Conservation (phyloP, 2,888 invertebrate species). For the Gisinianus flammeolus region DNA sequence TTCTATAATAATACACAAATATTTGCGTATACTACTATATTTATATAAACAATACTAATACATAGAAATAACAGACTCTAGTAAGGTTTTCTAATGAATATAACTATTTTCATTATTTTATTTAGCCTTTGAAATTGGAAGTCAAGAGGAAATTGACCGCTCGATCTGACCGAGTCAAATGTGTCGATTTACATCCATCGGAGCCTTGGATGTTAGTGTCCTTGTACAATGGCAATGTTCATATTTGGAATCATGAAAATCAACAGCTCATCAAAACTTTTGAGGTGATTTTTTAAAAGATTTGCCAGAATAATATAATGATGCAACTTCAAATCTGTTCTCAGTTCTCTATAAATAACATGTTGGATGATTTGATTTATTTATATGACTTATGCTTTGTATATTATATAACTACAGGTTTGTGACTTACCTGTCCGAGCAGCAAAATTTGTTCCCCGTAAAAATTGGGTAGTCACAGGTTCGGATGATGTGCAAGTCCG, state of each 20-base stretch:
- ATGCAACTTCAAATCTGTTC: too few species aligned
- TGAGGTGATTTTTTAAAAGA: conserved; percentile 69
- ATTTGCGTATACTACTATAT: background rate
- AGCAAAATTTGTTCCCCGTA: conserved; percentile 93
- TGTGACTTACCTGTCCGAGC: conserved; percentile 96
- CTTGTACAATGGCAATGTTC: conserved; percentile 97
- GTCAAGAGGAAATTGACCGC: conserved; percentile 98
- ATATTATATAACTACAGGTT: conserved; percentile 65
- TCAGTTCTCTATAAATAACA: too few species aligned
- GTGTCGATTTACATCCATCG: conserved; percentile 94
- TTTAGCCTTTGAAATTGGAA: conserved; percentile 91
- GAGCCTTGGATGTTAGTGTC: conserved; percentile 99
- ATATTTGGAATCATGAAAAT: conserved; percentile 98
- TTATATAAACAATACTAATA: too few species aligned
- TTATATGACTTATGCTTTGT: background rate
- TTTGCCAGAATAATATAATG: too few species aligned
- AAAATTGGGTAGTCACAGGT: conserved; percentile 98
- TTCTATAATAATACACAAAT: background rate
- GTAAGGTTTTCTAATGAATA: too few species aligned
- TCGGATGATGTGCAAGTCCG: conserved; percentile 96
- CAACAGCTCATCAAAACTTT: conserved; percentile 88
- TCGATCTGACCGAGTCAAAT: conserved; percentile 97
- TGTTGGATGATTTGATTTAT: background rate
- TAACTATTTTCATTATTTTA: conserved; percentile 51
- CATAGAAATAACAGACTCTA: too few species aligned